A percentile compares a stretch with the other conserved stretches of the same genome.
phyloP scores from a whole-genome alignment of 2,888 invertebrate genomes.

The Platerodrilus igneus region DNA sequence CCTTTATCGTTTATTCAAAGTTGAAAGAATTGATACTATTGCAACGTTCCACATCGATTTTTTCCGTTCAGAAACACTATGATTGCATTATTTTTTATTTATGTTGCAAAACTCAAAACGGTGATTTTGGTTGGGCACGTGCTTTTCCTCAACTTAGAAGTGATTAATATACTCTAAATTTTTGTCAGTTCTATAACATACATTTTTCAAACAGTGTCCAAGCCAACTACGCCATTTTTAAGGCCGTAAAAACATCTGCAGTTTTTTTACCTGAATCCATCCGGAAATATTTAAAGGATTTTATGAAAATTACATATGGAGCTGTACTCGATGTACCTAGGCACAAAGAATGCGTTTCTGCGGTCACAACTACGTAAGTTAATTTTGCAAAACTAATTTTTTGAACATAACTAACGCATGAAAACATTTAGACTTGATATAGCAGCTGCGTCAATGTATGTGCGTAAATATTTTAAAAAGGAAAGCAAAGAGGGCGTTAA shows the following conservation, averaged over 20 bases:
- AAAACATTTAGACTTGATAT: conserved; percentile 54
- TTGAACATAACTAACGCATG: not conserved
- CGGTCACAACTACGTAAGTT: conserved; percentile 43
- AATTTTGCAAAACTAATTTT: too few relatives aligned
- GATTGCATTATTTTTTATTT: too few relatives aligned
- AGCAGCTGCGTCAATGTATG: conserved; percentile 68
- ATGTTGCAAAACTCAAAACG: too few relatives aligned
- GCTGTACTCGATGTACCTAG: conserved; percentile 67
- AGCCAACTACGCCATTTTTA: conserved; percentile 88
- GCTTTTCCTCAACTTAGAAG: too few relatives aligned
- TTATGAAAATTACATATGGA: conserved; percentile 69
- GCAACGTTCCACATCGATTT: too few relatives aligned
- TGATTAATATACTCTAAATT: too few relatives aligned
- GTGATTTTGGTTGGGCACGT: too few relatives aligned
- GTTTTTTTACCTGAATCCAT: conserved; percentile 70
- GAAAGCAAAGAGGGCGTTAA: conserved; percentile 10
- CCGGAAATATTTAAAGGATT: conserved; percentile 67
- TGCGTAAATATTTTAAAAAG: conserved; percentile 52
- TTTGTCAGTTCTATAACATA: too few relatives aligned
- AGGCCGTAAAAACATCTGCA: conserved; percentile 70
- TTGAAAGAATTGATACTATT: too few relatives aligned
- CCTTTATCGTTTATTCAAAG: too few relatives aligned
- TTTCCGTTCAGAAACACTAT: too few relatives aligned
- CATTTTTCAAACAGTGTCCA: too few relatives aligned
- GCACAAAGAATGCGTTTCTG: conserved; percentile 82